Percentiles rank a stretch among this genome's conserved stretches.
phyloP scores from a whole-genome alignment of 2,113 vertebrate species.

The Pteropus alecto region DNA sequence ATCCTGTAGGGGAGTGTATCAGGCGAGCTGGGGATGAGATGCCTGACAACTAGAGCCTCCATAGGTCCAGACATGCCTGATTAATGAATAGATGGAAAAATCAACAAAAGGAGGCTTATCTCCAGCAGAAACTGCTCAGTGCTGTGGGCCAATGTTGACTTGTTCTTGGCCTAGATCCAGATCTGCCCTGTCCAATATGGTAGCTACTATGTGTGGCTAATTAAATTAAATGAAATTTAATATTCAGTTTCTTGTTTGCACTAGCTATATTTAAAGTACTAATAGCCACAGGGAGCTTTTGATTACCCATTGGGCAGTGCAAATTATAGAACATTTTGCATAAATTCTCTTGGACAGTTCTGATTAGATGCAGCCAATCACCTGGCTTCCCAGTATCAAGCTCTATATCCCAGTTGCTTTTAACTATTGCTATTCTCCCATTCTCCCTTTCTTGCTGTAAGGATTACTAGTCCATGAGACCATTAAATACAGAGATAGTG shows the following conservation, averaged over 20 bases:
- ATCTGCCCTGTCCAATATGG: neutral
- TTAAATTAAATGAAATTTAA: neutral
- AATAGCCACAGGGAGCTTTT: neutral
- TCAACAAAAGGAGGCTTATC: neutral
- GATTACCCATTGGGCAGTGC: neutral
- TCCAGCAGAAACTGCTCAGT: neutral
- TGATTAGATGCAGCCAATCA: neutral
- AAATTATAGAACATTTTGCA: neutral
- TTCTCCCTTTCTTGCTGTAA: neutral
- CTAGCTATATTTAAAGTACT: neutral
- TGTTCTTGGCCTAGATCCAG: neutral
- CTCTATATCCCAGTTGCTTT: neutral
- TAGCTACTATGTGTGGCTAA: neutral
- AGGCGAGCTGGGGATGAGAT: neutral
- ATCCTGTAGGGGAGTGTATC: neutral
- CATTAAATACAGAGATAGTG: neutral
- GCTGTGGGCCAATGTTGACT: neutral
- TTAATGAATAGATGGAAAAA: neutral
- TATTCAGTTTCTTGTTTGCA: neutral
- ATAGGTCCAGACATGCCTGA: neutral
- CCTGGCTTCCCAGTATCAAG: neutral
- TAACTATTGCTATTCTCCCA: neutral
- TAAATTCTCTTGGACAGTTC: neutral
- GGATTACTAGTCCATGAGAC: neutral
- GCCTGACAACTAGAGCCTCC: neutral